phyloP scores from a whole-genome alignment of 2,888 invertebrate species.

The Phaedon cochleariae region DNA sequence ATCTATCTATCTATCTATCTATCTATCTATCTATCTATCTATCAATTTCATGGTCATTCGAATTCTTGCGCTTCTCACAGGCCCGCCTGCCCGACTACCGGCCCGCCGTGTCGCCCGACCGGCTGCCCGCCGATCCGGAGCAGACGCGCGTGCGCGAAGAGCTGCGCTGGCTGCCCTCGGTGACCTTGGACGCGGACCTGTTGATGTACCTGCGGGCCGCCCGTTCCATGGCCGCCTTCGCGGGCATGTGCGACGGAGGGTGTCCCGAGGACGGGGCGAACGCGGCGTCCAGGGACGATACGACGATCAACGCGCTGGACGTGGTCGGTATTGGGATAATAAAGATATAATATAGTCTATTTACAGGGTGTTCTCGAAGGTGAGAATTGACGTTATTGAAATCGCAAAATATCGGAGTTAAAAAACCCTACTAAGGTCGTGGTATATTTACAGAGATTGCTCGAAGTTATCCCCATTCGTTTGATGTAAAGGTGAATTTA shows the following conservation, averaged over 20 bases:
- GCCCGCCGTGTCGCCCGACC: slow-evolving; percentile 65
- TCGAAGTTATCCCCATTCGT: too few species aligned
- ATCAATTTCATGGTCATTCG: too few species aligned
- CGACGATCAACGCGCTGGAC: slow-evolving; percentile 96
- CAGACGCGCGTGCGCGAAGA: slow-evolving; percentile 76
- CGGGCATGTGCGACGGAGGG: slow-evolving; percentile 97
- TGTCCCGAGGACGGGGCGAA: slow-evolving; percentile 97
- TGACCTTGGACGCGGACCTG: slow-evolving; percentile 92
- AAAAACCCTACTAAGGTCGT: too few species aligned
- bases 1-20: too few species aligned
- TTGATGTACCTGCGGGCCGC: slow-evolving; percentile 98
- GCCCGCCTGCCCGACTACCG: slow-evolving; percentile 62
- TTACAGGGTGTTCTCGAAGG: too few species aligned
- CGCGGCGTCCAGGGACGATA: slow-evolving; percentile 96
- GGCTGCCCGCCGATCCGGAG: slow-evolving; percentile 67
- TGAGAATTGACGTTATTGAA: too few species aligned
- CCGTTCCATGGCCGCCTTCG: slow-evolving; percentile 97
- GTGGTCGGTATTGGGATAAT: slow-evolving; percentile 67
- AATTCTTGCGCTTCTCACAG: too few species aligned
- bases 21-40: too few species aligned
- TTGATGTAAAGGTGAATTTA: too few species aligned
- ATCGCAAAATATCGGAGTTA: too few species aligned
- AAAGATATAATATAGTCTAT: too few species aligned
- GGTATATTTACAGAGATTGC: too few species aligned
- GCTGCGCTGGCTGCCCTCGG: slow-evolving; percentile 88